These are phyloP conservation scores for Saturnia japonica DNA, from an alignment of 2,888 invertebrate genomes.

Conservation along the genomic window DNA sequence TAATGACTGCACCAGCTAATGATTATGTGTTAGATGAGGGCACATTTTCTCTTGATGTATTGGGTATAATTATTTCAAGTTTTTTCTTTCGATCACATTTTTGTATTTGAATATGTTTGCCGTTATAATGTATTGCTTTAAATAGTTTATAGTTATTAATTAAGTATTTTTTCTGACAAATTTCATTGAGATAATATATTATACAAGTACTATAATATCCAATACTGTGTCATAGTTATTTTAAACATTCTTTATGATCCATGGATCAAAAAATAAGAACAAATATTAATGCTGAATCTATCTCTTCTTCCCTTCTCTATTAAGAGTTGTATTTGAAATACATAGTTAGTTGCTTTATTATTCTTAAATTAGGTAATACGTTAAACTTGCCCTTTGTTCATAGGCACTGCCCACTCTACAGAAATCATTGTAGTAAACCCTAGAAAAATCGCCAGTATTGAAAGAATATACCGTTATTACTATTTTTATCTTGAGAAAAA, in stretches of 20 bases:
- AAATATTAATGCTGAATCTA: too few species aligned
- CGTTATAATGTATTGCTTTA: not conserved
- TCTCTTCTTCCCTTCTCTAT: too few species aligned
- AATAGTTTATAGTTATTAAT: conserved; percentile 1
- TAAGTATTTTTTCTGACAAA: not conserved
- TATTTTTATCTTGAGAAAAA: too few species aligned
- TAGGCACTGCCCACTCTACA: too few species aligned
- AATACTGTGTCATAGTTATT: not conserved
- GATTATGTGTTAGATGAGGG: conserved; percentile 23
- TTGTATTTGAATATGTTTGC: not conserved
- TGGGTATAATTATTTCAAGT: conserved; percentile 19
- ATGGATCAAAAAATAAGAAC: too few species aligned
- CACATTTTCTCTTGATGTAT: conserved; percentile 22
- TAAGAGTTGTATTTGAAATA: not conserved
- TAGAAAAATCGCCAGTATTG: too few species aligned
- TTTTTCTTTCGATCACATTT: conserved; percentile 11
- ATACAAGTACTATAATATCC: not conserved
- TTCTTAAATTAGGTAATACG: not conserved
- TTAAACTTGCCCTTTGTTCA: too few species aligned
- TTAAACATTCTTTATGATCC: too few species aligned
- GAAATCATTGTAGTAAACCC: too few species aligned
- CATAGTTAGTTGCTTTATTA: not conserved
- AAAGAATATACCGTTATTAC: too few species aligned
- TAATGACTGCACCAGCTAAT: conserved; percentile 25
- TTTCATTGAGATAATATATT: too few species aligned